Conservation (phyloP, 2,797 vertebrate genomes). For the Ara ararauna region DNA sequence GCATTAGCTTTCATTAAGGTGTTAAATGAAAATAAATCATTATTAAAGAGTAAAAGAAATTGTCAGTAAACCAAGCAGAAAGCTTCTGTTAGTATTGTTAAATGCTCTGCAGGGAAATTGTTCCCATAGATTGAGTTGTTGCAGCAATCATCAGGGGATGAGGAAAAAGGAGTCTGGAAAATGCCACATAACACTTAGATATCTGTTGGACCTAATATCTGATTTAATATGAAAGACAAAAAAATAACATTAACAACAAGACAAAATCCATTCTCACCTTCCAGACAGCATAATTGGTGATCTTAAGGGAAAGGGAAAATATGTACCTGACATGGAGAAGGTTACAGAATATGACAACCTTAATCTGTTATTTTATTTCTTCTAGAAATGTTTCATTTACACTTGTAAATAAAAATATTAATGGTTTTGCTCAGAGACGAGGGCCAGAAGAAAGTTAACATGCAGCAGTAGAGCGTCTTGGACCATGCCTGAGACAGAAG, state of each 20-base stretch:
- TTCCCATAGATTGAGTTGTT: neutral
- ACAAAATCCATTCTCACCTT: slow-evolving; percentile 48
- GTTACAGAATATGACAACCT: slow-evolving; percentile 26
- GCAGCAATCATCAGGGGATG: neutral
- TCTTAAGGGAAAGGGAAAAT: slow-evolving; percentile 42
- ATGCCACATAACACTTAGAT: neutral
- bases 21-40: slow-evolving; percentile 65
- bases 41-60: slow-evolving; percentile 57
- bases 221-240: neutral
- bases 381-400: slow-evolving; percentile 23
- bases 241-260: neutral
- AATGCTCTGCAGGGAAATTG: slow-evolving; percentile 20
- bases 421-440: neutral
- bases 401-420: slow-evolving; percentile 48
- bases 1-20: slow-evolving; percentile 71
- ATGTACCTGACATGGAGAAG: neutral
- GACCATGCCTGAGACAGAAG: neutral
- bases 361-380: slow-evolving; percentile 31
- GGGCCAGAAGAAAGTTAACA: neutral
- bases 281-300: slow-evolving; percentile 17
- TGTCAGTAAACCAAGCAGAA: slow-evolving; percentile 45
- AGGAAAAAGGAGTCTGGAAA: neutral
- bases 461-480: neutral
- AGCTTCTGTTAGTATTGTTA: slow-evolving; percentile 8
- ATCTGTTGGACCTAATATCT: neutral